These are phyloP conservation scores for Gonioctena quinquepunctata DNA, from an alignment of 1,140 invertebrate species.

Conservation along the genomic window DNA sequence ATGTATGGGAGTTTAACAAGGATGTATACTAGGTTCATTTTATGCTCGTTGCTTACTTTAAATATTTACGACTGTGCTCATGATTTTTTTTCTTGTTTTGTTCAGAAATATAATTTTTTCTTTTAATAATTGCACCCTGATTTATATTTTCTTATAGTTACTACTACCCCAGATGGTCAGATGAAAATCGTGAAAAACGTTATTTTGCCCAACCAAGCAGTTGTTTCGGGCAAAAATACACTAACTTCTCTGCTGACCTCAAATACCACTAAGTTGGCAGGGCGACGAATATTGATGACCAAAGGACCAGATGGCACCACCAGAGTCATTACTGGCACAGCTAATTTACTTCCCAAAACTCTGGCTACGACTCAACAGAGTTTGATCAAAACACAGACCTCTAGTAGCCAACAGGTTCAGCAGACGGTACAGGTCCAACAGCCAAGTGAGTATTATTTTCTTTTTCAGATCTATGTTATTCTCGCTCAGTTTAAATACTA, in stretches of 20 bases:
- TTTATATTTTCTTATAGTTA: constrained; percentile 32
- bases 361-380: constrained; percentile 36
- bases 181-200: constrained; percentile 67
- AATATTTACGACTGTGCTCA: background rate
- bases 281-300: constrained; percentile 78
- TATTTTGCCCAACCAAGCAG: constrained; percentile 62
- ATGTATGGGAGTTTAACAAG: background rate
- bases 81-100: background rate
- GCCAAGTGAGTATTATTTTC: constrained; percentile 35
- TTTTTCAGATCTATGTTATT: too few species aligned
- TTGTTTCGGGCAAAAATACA: constrained; percentile 66
- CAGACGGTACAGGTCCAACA: constrained; percentile 40
- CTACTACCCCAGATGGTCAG: constrained; percentile 59
- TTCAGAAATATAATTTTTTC: too few species aligned
- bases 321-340: constrained; percentile 67
- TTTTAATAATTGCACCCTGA: too few species aligned
- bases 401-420: constrained; percentile 31
- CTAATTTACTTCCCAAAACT: constrained; percentile 61
- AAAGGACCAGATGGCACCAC: constrained; percentile 80
- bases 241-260: constrained; percentile 69
- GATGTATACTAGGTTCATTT: background rate
- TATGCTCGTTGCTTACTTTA: background rate
- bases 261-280: constrained; percentile 69
- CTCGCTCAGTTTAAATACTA: too few species aligned
- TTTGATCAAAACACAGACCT: constrained; percentile 51